Base-by-base conservation (phyloP, 2,888 invertebrate species). In the Cordilura impudica region DNA sequence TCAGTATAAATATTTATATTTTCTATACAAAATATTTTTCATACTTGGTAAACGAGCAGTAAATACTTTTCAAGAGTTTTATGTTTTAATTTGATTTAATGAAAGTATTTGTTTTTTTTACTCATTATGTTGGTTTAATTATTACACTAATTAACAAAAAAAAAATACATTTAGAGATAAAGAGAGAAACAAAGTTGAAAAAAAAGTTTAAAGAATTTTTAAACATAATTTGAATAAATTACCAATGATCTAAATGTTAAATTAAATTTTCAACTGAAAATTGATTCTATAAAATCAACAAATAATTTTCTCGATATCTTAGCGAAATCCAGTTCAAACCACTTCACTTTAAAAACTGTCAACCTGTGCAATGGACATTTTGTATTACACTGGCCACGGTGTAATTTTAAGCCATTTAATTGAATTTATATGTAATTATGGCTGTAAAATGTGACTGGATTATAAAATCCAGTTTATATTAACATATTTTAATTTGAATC, bases 391-490 rank as follows among this genome's bases (percentile, higher is more conserved):
- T 21, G 56, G 2, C 35, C 54, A 16, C 14, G 3, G 35, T 21
- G 39, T 56, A 10, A 21, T 56, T 35, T 35, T 39, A 56, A 26
- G 18, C 18, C 10, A 16, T 29, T 65, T 75, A 79, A 79, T 79
- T 79, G 75, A 67, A 79, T 75, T 79, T 67, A 61, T 75, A 74
- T 73, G 53, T 51, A 75, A 79, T 75, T 75, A 67, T 29, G 54
- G 60, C 54, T 61, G n/a, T 69, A 69, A 75, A 43, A 63, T 65
- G 31, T 70, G 69, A 74, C 67, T 70, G 39, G 19, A 63, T 74
- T 56, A 39, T 8, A 43, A 73, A 31, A 65, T 39, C 35, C 35
- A 39, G 3, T n/a, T 39, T 39, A n/a, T 39, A 39, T 39, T 39
- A 39, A 39, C 35, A 39, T 39, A 39, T 39, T 39, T 39, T 39